Base-by-base conservation (phyloP, 2,113 vertebrate species). In the Phalacrocorax carbo region DNA sequence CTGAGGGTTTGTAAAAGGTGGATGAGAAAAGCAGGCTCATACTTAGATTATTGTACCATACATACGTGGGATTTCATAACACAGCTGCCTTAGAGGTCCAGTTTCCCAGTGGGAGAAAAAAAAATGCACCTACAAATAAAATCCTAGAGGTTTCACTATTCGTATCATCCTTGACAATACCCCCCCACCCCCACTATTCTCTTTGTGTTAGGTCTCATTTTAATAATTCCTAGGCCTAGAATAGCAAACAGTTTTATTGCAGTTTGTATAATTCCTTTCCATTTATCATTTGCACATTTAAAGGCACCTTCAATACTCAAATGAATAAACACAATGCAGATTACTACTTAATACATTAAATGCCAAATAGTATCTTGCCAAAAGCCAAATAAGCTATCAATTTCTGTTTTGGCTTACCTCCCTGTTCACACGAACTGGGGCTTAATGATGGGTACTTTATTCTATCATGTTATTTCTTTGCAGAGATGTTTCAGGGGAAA, bases 391-490 rank as follows among this genome's bases (percentile, higher is more conserved):
- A 89, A 89, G 26, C 64, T 64, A 17, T 68, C 80, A 84, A 34
- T 95, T 91, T 94, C 46, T 91, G 66, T 27, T 93, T 65, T 95
- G 94, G 66, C 84, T 83, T 72, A 11, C 64, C 68, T 96, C 91
- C 40, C 18, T 54, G 30, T 85, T 82, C 66, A 57, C 82, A 61
- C 82, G 36, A 38, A 61, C 32, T 75, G 87, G 58, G 69, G 38
- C n/a, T 96, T 96, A 92, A 92, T 82, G 77, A 91, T 78, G 75
- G 76, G 80, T 68, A 49, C 62, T 97, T 91, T 87, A 86, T 93
- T 93, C 88, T 87, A 12, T 69, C 48, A 69, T 86, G 58, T 82
- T 95, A 69, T 94, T 92, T 70, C 70, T 81, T 76, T 92, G 61
- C 69, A 78, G 78, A 60, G 84, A 51, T 83, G 25, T 94, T 94